Evolutionary conservation across 2,888 invertebrate species (phyloP).

Genomic region (Andrena flavipes): DNA sequence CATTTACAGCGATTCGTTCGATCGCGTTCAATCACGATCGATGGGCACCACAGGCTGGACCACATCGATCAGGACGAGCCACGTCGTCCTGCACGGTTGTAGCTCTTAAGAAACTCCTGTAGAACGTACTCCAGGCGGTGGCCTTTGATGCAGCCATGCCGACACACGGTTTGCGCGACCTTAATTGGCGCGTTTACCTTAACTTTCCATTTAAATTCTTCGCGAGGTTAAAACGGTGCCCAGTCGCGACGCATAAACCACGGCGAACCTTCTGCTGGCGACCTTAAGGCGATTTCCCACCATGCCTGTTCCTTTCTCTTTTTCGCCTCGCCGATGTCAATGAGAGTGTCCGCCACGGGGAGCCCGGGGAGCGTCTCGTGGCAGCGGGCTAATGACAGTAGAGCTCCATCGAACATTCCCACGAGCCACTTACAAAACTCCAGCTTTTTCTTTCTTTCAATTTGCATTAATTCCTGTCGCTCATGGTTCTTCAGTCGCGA

Average conservation of each 20-base stretch:
- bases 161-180: conserved; percentile 50
- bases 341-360: conserved; percentile 75
- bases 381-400: conserved; percentile 59
- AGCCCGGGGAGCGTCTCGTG: conserved; percentile 77
- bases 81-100: not conserved
- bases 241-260: conserved; percentile 54
- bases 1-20: conserved; percentile 26
- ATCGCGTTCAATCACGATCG: conserved; percentile 15
- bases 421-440: conserved; percentile 63
- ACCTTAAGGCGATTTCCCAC: conserved; percentile 67
- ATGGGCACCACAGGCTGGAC: conserved; percentile 26
- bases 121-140: conserved; percentile 41
- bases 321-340: conserved; percentile 51
- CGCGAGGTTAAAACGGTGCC: conserved; percentile 59
- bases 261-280: conserved; percentile 47
- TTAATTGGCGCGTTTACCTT: conserved; percentile 72
- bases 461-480: conserved; percentile 24
- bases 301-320: conserved; percentile 42
- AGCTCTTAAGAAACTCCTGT: not conserved
- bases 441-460: conserved; percentile 18
- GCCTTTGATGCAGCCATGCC: conserved; percentile 49
- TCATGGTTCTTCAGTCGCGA: not conserved
- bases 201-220: conserved; percentile 69
- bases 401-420: conserved; percentile 63
- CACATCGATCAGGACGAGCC: conserved; percentile 8